Conservation (phyloP, 2,797 vertebrate genomes). For the Neosilurus mollespiculum region DNA sequence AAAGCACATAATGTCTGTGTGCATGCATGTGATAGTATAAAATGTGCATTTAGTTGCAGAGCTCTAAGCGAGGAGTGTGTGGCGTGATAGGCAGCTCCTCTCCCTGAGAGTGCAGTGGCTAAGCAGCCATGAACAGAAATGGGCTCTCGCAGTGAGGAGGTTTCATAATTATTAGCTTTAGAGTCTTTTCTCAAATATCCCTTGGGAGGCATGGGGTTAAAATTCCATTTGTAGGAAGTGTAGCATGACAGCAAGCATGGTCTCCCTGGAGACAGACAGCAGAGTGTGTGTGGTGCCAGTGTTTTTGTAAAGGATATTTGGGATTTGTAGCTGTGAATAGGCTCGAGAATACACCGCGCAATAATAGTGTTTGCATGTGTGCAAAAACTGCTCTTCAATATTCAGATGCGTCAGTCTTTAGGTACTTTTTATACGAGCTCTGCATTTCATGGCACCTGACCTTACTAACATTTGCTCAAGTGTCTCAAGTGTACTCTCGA, state of each 20-base stretch:
- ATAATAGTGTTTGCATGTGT: background rate
- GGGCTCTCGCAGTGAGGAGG: slow-evolving; percentile 70
- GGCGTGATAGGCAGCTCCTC: slow-evolving; percentile 32
- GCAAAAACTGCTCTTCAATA: background rate
- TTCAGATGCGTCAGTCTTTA: background rate
- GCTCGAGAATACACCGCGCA: background rate
- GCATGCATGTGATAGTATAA: background rate
- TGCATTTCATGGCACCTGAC: too few relatives aligned
- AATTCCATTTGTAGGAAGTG: slow-evolving; percentile 83
- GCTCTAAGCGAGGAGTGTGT: slow-evolving; percentile 17
- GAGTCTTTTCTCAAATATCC: slow-evolving; percentile 78
- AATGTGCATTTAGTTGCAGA: background rate
- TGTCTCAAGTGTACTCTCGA: background rate
- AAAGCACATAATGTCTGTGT: background rate
- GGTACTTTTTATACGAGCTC: background rate
- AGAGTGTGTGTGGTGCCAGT: slow-evolving; percentile 44
- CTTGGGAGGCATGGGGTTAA: slow-evolving; percentile 74
- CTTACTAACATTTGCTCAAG: background rate
- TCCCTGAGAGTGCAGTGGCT: slow-evolving; percentile 64
- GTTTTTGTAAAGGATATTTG: slow-evolving; percentile 26
- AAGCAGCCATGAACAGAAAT: slow-evolving; percentile 77
- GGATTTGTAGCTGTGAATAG: background rate
- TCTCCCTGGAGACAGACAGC: slow-evolving; percentile 77
- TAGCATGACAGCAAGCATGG: slow-evolving; percentile 76
- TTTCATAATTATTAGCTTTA: slow-evolving; percentile 79